These are phyloP conservation scores for Drosophila fungiperda DNA, from an alignment of 2,888 invertebrate species.

Conservation along the genomic window DNA sequence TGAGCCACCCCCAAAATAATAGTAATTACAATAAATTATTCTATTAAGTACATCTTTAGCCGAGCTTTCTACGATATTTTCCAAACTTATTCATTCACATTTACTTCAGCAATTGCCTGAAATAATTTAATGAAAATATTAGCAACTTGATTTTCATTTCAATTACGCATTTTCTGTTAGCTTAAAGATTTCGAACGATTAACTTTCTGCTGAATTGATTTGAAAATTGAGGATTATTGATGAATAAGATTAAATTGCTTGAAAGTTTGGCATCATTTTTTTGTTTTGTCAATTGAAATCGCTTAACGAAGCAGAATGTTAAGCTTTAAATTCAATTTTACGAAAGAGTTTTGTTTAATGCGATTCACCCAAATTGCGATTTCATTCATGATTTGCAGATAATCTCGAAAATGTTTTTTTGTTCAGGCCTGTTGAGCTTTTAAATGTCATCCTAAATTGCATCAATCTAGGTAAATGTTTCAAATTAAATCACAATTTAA, in stretches of 20 bases:
- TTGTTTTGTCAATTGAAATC: not conserved
- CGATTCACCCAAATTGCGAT: not conserved
- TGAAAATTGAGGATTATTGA: constrained; percentile 2
- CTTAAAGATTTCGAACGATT: constrained; percentile 20
- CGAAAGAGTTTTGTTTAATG: not conserved
- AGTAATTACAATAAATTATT: constrained; percentile 65
- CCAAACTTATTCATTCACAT: constrained; percentile 10
- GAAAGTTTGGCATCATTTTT: not conserved
- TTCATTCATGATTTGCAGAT: not conserved
- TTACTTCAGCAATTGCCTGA: constrained; percentile 1
- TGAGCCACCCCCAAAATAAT: constrained; percentile 32
- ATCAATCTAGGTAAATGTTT: not conserved
- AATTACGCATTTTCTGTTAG: constrained; percentile 7
- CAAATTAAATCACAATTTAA: constrained; percentile 1
- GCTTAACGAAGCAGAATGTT: not conserved
- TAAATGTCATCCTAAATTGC: not conserved
- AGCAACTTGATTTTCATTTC: constrained; percentile 11
- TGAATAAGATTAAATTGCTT: constrained; percentile 5
- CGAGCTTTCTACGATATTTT: constrained; percentile 8
- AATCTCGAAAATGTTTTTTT: not conserved
- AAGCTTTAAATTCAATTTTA: not conserved
- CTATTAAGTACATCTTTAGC: constrained; percentile 44
- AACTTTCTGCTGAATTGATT: constrained; percentile 34
- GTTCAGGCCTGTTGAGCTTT: not conserved
- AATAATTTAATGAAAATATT: constrained; percentile 3